A percentile compares a stretch with the other conserved stretches of the same genome.
Evolutionary conservation across 1,140 invertebrate genomes (phyloP).

Genomic region (Pararge aegeria): DNA sequence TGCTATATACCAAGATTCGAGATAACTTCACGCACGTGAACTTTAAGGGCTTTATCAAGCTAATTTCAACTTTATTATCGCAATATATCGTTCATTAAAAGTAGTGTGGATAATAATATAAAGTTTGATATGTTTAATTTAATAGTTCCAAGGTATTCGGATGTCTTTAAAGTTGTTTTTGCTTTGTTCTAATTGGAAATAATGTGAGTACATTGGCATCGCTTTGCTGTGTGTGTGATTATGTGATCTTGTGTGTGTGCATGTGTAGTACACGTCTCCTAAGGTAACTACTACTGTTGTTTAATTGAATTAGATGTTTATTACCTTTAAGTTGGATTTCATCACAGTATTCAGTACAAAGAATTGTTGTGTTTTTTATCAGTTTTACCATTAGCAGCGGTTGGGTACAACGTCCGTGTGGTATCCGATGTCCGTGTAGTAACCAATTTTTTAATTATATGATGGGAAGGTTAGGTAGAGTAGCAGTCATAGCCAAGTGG

Average conservation of each 20-base stretch:
- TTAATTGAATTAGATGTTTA: constrained; percentile 30
- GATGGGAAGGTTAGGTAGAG: too few relatives aligned
- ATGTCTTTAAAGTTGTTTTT: neutral
- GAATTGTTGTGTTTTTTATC: too few relatives aligned
- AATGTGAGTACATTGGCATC: neutral
- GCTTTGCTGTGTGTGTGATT: neutral
- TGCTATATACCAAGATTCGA: constrained; percentile 61
- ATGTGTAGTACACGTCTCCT: constrained; percentile 15
- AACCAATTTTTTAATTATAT: too few relatives aligned
- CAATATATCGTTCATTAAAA: constrained; percentile 45
- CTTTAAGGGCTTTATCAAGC: constrained; percentile 37
- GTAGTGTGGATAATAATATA: neutral
- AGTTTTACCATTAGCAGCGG: too few relatives aligned
- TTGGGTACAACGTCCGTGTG: too few relatives aligned
- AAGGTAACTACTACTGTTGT: constrained; percentile 26
- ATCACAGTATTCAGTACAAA: too few relatives aligned
- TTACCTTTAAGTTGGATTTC: constrained; percentile 6
- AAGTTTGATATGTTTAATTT: neutral
- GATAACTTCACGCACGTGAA: constrained; percentile 46
- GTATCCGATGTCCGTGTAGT: too few relatives aligned
- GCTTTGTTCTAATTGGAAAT: neutral
- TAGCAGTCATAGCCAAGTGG: too few relatives aligned
- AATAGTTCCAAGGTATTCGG: neutral
- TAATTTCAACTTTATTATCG: constrained; percentile 42
- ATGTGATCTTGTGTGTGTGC: neutral